Evolutionary conservation across 2,113 vertebrate genomes (phyloP).

Genomic region (Rhynchopsitta pachyrhyncha): DNA sequence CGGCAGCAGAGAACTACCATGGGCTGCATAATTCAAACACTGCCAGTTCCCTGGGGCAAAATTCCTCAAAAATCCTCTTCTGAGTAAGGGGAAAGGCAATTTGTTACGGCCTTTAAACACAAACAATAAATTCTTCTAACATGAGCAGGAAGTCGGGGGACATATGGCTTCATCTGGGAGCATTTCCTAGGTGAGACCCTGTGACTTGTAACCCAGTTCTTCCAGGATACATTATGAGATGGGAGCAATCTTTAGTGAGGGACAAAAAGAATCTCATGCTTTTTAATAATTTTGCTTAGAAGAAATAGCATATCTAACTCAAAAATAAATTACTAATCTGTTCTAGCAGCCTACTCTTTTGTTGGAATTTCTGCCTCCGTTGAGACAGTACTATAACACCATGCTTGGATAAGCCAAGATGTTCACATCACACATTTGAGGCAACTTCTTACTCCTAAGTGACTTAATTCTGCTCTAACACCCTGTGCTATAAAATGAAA

Average conservation of each 20-base stretch:
- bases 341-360: background rate
- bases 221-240: background rate
- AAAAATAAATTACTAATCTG: background rate
- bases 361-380: background rate
- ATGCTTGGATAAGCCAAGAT: background rate
- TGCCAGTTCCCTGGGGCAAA: background rate
- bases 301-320: background rate
- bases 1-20: background rate
- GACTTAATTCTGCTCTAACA: background rate
- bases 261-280: background rate
- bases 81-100: background rate
- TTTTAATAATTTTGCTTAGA: background rate
- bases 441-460: background rate
- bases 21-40: background rate
- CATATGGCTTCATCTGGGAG: background rate
- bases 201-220: background rate
- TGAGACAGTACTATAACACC: background rate
- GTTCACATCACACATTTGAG: background rate
- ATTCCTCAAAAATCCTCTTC: background rate
- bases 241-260: background rate
- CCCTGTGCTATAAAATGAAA: background rate
- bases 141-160: background rate
- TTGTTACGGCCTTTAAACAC: background rate
- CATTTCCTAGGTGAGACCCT: background rate
- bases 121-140: background rate